Base-by-base conservation (phyloP, 2,797 vertebrate genomes). In the Neosalanx taihuensis region DNA sequence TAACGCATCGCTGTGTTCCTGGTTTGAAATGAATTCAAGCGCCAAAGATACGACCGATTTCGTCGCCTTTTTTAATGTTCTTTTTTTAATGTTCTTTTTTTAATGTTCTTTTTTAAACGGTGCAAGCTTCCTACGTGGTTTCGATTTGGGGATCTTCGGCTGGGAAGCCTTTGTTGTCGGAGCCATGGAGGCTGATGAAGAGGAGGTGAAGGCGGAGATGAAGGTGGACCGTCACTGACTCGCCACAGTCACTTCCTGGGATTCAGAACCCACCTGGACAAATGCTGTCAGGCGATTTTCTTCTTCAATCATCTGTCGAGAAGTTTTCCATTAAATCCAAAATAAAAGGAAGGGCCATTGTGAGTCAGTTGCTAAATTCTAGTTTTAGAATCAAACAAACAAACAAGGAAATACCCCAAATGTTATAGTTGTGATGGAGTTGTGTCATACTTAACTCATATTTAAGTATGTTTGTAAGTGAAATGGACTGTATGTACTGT, bases 1-100 rank as follows among this genome's bases (percentile, higher is more conserved):
- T 90, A 88, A 85, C 74, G 69, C 76, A 75, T 76, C 71, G 83
- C 85, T 84, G 84, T 89, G 86, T 89, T 88, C 81, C 81, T 86
- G 83, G 85, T 67, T 88, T 86, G 72, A 81, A 88, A 89, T 84
- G 76, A 81, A 72, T 85, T 89, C 67, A 76, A 73, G 79, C 79
- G 83, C 83, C 80, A 81, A 85, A n/a, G 81, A 83, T 17, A 70
- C 84, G 83, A 84, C 81, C 83, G 77, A 78, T 77, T 76, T 64
- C 64, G 76, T 81, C 71, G 76, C 60, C n/a, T n/a, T n/a, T n/a
- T n/a, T n/a, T n/a, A n/a, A n/a, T n/a, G n/a, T n/a, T n/a, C n/a
- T n/a, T n/a, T n/a, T n/a, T n/a, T n/a, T n/a, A n/a, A n/a, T n/a
- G n/a, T n/a, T n/a, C n/a, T n/a, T n/a, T n/a, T n/a, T n/a, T n/a